Conservation (phyloP, 2,797 vertebrate species). For the Vireo griseus region DNA sequence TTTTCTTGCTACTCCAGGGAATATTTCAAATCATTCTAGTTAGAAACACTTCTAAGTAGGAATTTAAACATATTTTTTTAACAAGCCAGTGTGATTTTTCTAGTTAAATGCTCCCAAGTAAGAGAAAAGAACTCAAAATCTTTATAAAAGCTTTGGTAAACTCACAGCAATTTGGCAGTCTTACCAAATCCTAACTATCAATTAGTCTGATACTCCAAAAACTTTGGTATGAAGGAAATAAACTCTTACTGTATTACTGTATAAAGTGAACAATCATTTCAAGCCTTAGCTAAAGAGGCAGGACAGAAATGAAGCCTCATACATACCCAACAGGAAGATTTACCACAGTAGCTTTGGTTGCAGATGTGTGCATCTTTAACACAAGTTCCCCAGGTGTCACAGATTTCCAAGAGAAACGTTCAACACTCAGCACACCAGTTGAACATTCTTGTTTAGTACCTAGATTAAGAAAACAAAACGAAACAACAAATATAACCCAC, state of each 20-base stretch:
- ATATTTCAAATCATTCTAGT: neutral
- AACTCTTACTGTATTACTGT: neutral
- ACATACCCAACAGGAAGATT: conserved; percentile 83
- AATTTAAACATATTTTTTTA: neutral
- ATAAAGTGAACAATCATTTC: neutral
- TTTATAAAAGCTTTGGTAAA: neutral
- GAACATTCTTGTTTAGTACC: conserved; percentile 47
- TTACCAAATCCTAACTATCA: neutral
- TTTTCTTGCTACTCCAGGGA: neutral
- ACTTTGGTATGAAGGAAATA: neutral
- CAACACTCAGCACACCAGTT: conserved; percentile 70
- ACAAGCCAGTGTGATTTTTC: neutral
- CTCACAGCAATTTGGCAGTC: neutral
- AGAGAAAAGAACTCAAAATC: neutral
- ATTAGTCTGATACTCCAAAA: neutral
- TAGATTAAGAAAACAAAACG: conserved; percentile 7
- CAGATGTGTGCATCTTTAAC: conserved; percentile 78
- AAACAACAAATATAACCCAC: neutral
- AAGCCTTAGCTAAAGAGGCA: neutral
- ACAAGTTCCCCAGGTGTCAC: conserved; percentile 68
- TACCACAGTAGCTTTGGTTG: conserved; percentile 78
- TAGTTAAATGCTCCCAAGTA: neutral
- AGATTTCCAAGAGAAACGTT: conserved; percentile 79
- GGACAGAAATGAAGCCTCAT: neutral
- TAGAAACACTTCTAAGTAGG: neutral